Evolutionary conservation across 2,888 invertebrate genomes (phyloP), one percentile per base, ranked within the genome.

Genomic region (Busseola fusca): DNA sequence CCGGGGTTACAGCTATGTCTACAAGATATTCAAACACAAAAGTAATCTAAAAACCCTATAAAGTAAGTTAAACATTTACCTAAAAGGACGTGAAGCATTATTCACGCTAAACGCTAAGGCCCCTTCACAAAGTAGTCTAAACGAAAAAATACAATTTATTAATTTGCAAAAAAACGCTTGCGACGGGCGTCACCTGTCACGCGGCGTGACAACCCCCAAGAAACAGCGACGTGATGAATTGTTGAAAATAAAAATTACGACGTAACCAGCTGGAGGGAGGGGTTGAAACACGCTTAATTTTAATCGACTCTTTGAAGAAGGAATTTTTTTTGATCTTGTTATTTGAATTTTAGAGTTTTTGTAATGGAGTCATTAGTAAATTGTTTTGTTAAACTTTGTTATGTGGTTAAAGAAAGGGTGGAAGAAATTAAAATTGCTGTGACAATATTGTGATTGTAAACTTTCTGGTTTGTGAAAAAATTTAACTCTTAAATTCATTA

Each of bases 191-290:
- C 91, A 91, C 92, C 91, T 91, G 92, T 91, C 91, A 92, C 85
- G 86, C 87, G 69, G 82, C 87, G 88, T 89, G 90, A 91, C 89
- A 87, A 80, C 76, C 87, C 88, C 87, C 84, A 81, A 87, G 88
- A 88, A 85, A 84, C 82, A 82, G 84, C 83, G 90, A 90, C 93
- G 92, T 93, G 92, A 93, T 91, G 92, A 93, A 93, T 93, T 91
- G 93, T 90, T 90, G 86, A 90, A 91, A 93, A 91, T 93, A 92
- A 93, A 93, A 93, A 93, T 93, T 91, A 93, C 92, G 88, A 89
- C 89, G 87, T 90, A 90, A 91, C 90, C 81, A 88, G 89, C 88
- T 86, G 86, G 87, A 84, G 81, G 84, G 79, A 84, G 90, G 88
- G 82, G 86, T 84, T 82, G 85, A 86, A 89, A 89, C 89, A 88